Evolutionary conservation across 2,888 invertebrate species (phyloP).

Genomic region (Steinernema scapterisci): DNA sequence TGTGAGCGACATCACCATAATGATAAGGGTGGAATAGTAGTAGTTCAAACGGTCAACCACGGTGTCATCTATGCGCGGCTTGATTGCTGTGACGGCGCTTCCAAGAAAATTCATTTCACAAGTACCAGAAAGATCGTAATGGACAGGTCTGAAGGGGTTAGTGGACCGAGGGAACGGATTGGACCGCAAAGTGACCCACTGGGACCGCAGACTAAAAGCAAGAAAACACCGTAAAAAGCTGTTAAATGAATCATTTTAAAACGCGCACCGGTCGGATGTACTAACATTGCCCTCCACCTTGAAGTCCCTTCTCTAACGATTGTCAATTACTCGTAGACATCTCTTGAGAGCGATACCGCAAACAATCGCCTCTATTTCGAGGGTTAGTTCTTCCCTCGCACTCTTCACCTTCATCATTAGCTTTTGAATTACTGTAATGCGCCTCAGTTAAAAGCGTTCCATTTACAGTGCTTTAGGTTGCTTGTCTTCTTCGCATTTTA

Average conservation of each 20-base stretch:
- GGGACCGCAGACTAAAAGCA: neutral
- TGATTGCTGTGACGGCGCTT: conserved; percentile 50
- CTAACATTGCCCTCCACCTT: conserved; percentile 11
- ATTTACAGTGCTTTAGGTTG: too few species aligned
- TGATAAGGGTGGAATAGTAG: conserved; percentile 63
- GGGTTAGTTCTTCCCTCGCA: conserved; percentile 8
- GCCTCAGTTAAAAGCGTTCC: too few species aligned
- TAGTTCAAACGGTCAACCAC: conserved; percentile 55
- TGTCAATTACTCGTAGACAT: conserved; percentile 27
- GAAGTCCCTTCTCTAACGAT: neutral
- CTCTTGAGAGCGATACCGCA: conserved; percentile 23
- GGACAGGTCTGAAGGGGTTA: too few species aligned
- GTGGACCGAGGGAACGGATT: neutral
- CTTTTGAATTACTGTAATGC: too few species aligned
- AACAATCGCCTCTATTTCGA: conserved; percentile 6
- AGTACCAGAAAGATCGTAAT: neutral
- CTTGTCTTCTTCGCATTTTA: too few species aligned
- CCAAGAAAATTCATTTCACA: conserved; percentile 51
- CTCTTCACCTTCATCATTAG: too few species aligned
- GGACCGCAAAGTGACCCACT: neutral
- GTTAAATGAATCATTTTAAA: conserved; percentile 18
- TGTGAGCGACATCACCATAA: conserved; percentile 47
- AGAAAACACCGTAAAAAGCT: conserved; percentile 29
- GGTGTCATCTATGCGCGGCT: conserved; percentile 52
- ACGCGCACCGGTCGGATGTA: neutral